Conservation (phyloP, 1,140 invertebrate species). For the Homarus americanus region DNA sequence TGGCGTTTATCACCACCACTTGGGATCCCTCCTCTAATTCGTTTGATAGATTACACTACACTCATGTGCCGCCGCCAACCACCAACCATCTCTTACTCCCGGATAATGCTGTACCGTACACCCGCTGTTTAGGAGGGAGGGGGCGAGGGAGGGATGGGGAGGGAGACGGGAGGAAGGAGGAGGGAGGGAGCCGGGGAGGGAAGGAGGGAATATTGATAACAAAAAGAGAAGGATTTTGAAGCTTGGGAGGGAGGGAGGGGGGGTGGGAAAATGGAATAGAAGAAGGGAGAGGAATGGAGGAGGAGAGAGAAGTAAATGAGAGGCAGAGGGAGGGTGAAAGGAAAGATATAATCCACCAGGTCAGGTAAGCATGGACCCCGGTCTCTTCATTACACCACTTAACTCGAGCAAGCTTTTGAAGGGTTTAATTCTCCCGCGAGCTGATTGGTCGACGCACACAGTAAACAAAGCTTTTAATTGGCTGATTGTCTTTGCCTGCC, state of each 20-base stretch:
- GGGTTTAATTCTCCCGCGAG: background rate
- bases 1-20: slow-evolving; percentile 31
- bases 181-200: background rate
- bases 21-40: slow-evolving; percentile 30
- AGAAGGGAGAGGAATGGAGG: too few relatives aligned
- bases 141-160: background rate
- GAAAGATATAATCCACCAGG: too few relatives aligned
- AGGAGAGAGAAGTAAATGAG: too few relatives aligned
- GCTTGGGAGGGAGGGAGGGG: background rate
- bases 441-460: slow-evolving; percentile 9
- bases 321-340: too few relatives aligned
- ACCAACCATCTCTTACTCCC: background rate
- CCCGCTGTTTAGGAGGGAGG: background rate
- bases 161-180: too few relatives aligned
- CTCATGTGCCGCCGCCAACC: background rate
- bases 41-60: slow-evolving; percentile 41
- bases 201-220: background rate
- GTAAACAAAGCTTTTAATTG: slow-evolving; percentile 37
- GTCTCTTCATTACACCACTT: slow-evolving; percentile 4
- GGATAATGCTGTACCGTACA: too few relatives aligned
- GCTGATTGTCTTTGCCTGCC: slow-evolving; percentile 10
- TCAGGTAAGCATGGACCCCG: too few relatives aligned
- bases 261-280: background rate
- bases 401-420: background rate
- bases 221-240: background rate